phyloP scores from a whole-genome alignment of 2,113 vertebrate genomes.

The Dicrurus megarhynchus region DNA sequence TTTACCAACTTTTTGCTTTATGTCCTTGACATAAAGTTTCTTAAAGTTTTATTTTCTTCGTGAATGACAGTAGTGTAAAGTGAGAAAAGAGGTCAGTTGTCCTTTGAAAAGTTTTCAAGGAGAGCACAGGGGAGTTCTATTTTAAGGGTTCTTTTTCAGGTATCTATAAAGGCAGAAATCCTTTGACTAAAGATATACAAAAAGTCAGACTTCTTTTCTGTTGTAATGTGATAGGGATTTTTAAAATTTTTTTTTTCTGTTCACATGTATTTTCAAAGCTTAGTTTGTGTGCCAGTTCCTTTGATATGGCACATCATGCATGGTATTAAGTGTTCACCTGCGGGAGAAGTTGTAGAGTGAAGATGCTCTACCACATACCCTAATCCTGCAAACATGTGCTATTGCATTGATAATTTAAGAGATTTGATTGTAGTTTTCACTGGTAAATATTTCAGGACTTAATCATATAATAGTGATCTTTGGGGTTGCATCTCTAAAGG shows the following conservation, averaged over 20 bases:
- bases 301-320: neutral
- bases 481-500: neutral
- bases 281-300: neutral
- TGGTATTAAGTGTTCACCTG: neutral
- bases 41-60: constrained; percentile 17
- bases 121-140: constrained; percentile 33
- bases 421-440: neutral
- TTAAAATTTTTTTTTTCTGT: neutral
- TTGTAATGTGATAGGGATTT: neutral
- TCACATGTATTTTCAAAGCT: neutral
- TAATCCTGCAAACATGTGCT: neutral
- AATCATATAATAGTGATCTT: rapidly evolving
- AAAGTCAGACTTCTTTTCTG: neutral
- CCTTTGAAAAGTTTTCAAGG: constrained; percentile 55
- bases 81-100: constrained; percentile 36
- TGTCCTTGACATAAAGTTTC: neutral
- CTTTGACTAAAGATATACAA: neutral
- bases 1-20: neutral
- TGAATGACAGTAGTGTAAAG: neutral
- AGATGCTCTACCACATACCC: neutral
- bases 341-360: neutral
- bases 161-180: neutral
- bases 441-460: neutral
- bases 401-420: neutral
- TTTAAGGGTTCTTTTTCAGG: constrained; percentile 14